These are phyloP conservation scores for Lerema accius DNA, from an alignment of 1,140 invertebrate species.

Conservation along the genomic window DNA sequence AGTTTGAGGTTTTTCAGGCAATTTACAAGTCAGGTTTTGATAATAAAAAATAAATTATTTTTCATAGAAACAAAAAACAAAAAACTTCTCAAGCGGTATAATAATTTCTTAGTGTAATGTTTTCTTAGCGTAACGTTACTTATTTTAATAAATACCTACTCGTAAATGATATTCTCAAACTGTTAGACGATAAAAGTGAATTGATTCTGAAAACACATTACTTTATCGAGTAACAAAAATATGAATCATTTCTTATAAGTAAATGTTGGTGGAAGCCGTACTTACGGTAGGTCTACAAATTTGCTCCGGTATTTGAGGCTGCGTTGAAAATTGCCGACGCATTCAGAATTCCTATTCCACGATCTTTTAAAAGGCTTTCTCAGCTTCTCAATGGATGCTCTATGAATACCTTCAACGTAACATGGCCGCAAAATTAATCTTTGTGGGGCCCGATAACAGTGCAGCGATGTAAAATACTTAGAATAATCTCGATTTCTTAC, in stretches of 20 bases:
- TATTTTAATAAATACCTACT: too few relatives aligned
- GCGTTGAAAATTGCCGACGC: conserved; percentile 42
- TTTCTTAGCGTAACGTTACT: too few relatives aligned
- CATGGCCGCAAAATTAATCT: conserved; percentile 56
- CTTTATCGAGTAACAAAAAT: not conserved
- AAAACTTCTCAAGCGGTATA: too few relatives aligned
- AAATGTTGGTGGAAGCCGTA: conserved; percentile 7
- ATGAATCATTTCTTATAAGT: not conserved
- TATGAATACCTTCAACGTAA: conserved; percentile 56
- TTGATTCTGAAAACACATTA: too few relatives aligned
- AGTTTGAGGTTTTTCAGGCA: too few relatives aligned
- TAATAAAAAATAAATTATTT: not conserved
- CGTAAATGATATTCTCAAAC: too few relatives aligned
- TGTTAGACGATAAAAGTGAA: too few relatives aligned
- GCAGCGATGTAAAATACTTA: conserved; percentile 1
- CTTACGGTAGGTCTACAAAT: conserved; percentile 16
- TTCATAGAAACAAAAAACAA: too few relatives aligned
- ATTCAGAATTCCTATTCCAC: conserved; percentile 44
- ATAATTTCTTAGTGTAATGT: too few relatives aligned
- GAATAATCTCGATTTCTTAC: not conserved
- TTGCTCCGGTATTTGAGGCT: conserved; percentile 37
- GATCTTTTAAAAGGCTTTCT: conserved; percentile 60
- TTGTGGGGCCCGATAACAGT: conserved; percentile 30
- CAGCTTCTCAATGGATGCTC: conserved; percentile 61
- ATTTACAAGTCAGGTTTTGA: not conserved